phyloP scores from a whole-genome alignment of 1,140 invertebrate species.

The Atta texana region DNA sequence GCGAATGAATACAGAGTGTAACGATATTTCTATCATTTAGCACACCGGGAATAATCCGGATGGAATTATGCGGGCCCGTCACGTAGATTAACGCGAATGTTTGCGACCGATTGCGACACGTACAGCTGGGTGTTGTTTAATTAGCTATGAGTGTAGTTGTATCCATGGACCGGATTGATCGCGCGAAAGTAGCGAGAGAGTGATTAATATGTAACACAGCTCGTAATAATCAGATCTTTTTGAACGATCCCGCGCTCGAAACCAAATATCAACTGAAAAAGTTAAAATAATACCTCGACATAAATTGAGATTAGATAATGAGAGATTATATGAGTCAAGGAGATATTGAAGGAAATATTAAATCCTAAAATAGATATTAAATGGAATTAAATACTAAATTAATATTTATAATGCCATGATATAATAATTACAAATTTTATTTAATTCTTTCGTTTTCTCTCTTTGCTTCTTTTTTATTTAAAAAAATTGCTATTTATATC shows the following conservation, averaged over 20 bases:
- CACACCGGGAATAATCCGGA: constrained; percentile 44
- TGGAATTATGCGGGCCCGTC: constrained; percentile 52
- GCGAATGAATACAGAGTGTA: not conserved
- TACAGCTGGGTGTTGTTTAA: constrained; percentile 50
- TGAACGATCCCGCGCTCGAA: not conserved
- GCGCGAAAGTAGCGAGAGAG: constrained; percentile 24
- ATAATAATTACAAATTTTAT: not conserved
- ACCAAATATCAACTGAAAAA: constrained; percentile 29
- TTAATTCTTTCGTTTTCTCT: not conserved
- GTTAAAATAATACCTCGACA: not conserved
- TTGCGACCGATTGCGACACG: constrained; percentile 39
- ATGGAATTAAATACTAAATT: not conserved
- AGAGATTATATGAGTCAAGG: not conserved
- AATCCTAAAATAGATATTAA: not conserved
- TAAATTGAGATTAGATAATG: not conserved
- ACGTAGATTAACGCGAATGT: constrained; percentile 54
- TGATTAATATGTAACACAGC: constrained; percentile 29
- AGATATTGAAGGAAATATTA: not conserved
- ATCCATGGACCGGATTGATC: constrained; percentile 10
- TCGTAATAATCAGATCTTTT: constrained; percentile 21
- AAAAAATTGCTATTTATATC: not conserved
- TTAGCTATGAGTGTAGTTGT: constrained; percentile 27
- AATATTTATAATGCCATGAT: not conserved
- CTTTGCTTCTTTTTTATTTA: not conserved
- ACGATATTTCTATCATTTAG: constrained; percentile 61